A percentile compares a stretch with the other conserved stretches of the same genome.
These are phyloP conservation scores for Okapia johnstoni DNA, from an alignment of 2,113 vertebrate species.

Conservation along the genomic window DNA sequence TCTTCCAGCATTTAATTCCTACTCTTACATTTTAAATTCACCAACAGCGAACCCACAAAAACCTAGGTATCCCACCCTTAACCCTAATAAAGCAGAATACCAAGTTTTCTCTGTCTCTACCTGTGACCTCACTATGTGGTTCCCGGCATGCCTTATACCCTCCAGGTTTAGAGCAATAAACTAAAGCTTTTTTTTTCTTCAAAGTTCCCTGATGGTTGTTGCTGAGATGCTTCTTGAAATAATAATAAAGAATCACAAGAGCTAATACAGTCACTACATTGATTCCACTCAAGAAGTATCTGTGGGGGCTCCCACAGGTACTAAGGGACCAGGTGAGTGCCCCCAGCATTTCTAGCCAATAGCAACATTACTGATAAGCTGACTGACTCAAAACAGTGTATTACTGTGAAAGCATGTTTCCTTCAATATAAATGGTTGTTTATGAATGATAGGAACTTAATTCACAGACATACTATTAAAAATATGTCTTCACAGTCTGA, in stretches of 20 bases:
- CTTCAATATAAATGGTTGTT: neutral
- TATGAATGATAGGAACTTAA: neutral
- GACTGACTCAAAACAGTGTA: neutral
- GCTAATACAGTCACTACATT: neutral
- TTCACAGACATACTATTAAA: neutral
- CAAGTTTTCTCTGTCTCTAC: neutral
- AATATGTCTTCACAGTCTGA: neutral
- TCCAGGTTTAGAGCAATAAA: neutral
- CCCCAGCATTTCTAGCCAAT: neutral
- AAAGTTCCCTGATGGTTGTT: neutral
- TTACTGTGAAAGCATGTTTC: neutral
- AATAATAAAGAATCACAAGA: neutral
- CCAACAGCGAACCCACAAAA: neutral
- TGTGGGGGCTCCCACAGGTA: neutral
- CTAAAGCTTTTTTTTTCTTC: neutral
- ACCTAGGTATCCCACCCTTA: no score
- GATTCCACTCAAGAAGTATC: neutral
- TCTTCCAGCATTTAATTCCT: neutral
- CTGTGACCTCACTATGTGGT: neutral
- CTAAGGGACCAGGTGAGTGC: neutral
- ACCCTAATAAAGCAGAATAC: neutral
- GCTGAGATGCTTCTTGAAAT: neutral
- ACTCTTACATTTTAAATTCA: neutral
- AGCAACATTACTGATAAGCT: neutral
- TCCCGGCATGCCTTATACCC: neutral